Base-by-base conservation (phyloP, 2,888 invertebrate species). In the Archaeoteleia sp. region DNA sequence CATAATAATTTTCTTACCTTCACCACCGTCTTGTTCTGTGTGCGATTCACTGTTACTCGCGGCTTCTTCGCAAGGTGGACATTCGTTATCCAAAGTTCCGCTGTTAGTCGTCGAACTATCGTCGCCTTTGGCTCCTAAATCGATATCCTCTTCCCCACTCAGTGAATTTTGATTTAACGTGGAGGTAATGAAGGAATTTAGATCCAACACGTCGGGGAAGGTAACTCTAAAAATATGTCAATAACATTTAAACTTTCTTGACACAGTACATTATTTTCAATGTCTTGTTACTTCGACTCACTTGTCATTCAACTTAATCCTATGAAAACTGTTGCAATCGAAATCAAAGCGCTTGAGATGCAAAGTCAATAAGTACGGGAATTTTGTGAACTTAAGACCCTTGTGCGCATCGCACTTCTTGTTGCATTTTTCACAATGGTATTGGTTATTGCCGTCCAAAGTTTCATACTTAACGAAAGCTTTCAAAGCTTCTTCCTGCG, bases 331-430 rank as follows among this genome's bases (percentile, higher is more conserved):
- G 73, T 88, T 89, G 80, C 94, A 94, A 85, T 96, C 95, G 82
- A 95, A 96, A 86, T 95, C 95, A 82, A 96, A 96, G 63, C 96
- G 88, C 82, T 95, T 96, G 76, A 96, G 87, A 82, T 95, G 95
- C 73, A 96, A 87, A 0, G 95, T 95, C 39, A 96, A 86, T 65
- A 96, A 87, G 83, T 96, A 95, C 0, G 96, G 95, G 83, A 96
- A 94, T 71, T 92, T 91, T 12, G 91, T 90, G 82, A 96, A 95
- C 82, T 94, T 94, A 43, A 96, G 87, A 29, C 96, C 95, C 87
- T 96, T 96, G 81, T 95, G 94, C 9, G 95, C 95, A 83, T 95
- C 91, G 81, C 94, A 94, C 80, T 94, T 94, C 82, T 93, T 92
- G 77, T 92, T 89, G 86, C 96, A 96, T 72, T 91, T 91, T 75